phyloP scores from a whole-genome alignment of 2,888 invertebrate species.

The Oligia fasciuncula region DNA sequence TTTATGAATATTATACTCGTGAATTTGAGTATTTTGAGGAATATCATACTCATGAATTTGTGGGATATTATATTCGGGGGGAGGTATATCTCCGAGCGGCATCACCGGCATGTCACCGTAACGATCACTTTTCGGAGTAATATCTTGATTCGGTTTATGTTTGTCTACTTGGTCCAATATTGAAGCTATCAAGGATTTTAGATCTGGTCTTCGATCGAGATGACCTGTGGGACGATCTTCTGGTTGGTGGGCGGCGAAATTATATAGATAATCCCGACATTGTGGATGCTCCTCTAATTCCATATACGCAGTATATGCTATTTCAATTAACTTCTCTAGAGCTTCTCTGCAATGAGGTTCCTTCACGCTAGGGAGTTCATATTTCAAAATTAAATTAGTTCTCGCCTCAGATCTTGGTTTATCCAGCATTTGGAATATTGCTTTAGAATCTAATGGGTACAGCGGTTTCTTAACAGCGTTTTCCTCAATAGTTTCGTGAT shows the following conservation, averaged over 20 bases:
- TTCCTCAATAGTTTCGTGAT: conserved; percentile 19
- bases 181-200: conserved; percentile 37
- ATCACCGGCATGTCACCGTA: not conserved
- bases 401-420: conserved; percentile 31
- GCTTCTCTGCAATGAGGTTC: conserved; percentile 67
- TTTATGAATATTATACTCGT: conserved; percentile 8
- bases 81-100: not conserved
- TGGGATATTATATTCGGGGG: conserved; percentile 1
- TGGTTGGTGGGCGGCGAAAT: conserved; percentile 36
- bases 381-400: conserved; percentile 65
- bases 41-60: conserved; percentile 6
- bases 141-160: conserved; percentile 11
- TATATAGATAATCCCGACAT: conserved; percentile 56
- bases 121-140: conserved; percentile 7
- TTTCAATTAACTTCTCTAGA: conserved; percentile 66
- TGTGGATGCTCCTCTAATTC: conserved; percentile 61
- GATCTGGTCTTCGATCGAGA: conserved; percentile 19
- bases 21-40: not conserved
- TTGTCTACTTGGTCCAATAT: conserved; percentile 39
- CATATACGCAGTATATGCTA: conserved; percentile 65
- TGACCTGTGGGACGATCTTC: conserved; percentile 45
- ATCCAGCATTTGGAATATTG: conserved; percentile 36
- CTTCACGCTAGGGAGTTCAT: conserved; percentile 61
- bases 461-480: conserved; percentile 8
- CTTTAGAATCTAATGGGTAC: conserved; percentile 52